Conservation (phyloP, 1,140 invertebrate species). For the Bombus picipes region DNA sequence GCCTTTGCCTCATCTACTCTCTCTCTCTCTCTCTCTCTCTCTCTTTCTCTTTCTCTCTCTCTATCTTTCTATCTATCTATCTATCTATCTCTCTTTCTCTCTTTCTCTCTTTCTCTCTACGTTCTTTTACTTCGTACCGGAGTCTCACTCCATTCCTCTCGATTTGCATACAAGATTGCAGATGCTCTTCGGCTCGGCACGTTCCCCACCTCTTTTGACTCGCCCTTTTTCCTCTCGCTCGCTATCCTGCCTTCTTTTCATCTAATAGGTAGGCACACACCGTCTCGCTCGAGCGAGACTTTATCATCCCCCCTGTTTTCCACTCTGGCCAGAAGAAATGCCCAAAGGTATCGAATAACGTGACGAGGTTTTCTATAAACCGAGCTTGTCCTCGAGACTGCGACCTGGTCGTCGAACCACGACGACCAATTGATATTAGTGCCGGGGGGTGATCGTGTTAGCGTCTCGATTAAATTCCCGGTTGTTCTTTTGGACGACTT, state of each 20-base stretch:
- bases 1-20: neutral
- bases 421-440: conserved; percentile 36
- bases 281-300: neutral
- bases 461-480: neutral
- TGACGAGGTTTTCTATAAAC: conserved; percentile 71
- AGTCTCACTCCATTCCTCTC: conserved; percentile 44
- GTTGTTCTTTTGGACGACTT: neutral
- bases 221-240: neutral
- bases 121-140: neutral
- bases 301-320: conserved; percentile 8
- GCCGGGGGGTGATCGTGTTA: neutral
- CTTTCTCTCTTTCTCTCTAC: neutral
- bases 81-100: neutral
- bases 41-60: neutral
- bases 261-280: neutral
- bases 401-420: neutral
- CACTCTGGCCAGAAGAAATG: conserved; percentile 53
- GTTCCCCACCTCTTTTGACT: conserved; percentile 49
- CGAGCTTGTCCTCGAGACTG: neutral
- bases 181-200: conserved; percentile 73
- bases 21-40: neutral
- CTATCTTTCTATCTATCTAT: too few relatives aligned
- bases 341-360: conserved; percentile 74
- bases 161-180: conserved; percentile 79
- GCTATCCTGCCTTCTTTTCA: conserved; percentile 2